These are phyloP conservation scores for Diplazon laetatorius DNA, from an alignment of 2,888 invertebrate species.

Conservation along the genomic window DNA sequence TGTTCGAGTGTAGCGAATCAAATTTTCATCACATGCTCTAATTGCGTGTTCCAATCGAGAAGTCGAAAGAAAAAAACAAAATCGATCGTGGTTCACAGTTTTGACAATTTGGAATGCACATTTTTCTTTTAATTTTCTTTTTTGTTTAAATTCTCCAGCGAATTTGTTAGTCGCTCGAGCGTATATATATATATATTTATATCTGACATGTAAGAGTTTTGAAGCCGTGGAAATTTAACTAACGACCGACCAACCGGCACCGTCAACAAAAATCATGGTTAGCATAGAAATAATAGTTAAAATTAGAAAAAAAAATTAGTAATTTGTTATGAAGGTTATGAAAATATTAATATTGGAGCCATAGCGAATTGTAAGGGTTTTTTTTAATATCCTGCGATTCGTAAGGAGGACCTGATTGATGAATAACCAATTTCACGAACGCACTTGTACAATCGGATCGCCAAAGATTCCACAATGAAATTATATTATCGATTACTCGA, in stretches of 20 bases:
- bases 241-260: conserved; percentile 53
- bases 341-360: background rate
- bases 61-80: conserved; percentile 65
- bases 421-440: conserved; percentile 44
- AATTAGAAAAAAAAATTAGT: conserved; percentile 39
- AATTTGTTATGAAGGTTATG: conserved; percentile 3
- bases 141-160: too few species aligned
- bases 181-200: conserved; percentile 65
- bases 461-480: conserved; percentile 15
- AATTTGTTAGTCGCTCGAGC: too few species aligned
- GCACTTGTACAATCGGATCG: conserved; percentile 2
- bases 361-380: conserved; percentile 17
- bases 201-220: conserved; percentile 82
- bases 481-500: conserved; percentile 58
- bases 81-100: conserved; percentile 59
- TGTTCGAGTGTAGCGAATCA: conserved; percentile 58
- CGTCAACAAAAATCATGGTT: conserved; percentile 30
- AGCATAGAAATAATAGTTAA: conserved; percentile 28
- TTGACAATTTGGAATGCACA: conserved; percentile 21
- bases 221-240: conserved; percentile 67
- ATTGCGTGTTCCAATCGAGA: conserved; percentile 64
- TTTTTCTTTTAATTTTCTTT: conserved; percentile 10
- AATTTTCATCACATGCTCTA: conserved; percentile 67
- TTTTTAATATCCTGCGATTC: conserved; percentile 18
- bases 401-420: conserved; percentile 14